Conservation (phyloP, 2,113 vertebrate species). For the Empidonax traillii region DNA sequence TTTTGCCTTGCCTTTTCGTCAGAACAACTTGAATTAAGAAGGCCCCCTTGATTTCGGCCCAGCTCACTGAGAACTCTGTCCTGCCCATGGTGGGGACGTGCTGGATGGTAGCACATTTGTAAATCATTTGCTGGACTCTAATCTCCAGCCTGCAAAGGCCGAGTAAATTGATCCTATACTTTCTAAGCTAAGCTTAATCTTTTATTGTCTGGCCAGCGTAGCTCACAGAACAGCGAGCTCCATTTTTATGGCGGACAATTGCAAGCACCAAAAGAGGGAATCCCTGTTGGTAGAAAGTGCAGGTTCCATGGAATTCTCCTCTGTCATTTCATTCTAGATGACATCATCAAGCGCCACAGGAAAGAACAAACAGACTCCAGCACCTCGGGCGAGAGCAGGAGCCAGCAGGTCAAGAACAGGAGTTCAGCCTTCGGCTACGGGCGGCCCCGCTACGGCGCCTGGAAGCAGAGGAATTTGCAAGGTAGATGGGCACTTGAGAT, state of each 20-base stretch:
- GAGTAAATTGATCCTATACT: background rate
- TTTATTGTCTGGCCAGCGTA: background rate
- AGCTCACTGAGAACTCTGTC: background rate
- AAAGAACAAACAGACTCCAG: background rate
- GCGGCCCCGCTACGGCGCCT: background rate
- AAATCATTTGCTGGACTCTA: background rate
- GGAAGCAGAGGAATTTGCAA: conserved; percentile 61
- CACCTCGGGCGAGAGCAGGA: background rate
- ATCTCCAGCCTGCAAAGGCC: background rate
- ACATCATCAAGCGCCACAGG: conserved; percentile 57
- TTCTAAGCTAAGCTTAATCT: conserved; percentile 23
- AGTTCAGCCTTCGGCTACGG: background rate
- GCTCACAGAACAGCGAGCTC: background rate
- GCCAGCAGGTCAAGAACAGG: conserved; percentile 34
- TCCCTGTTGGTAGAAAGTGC: background rate
- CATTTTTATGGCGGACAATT: accelerated
- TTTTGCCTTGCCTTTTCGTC: background rate
- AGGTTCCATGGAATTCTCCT: background rate
- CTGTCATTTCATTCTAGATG: conserved; percentile 51
- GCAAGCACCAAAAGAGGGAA: background rate
- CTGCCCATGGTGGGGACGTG: accelerated
- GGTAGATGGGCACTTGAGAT: background rate
- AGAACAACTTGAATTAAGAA: background rate
- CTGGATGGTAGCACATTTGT: background rate
- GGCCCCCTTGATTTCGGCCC: background rate